Percentiles rank a stretch among this genome's conserved stretches.
phyloP scores from a whole-genome alignment of 1,140 invertebrate genomes.

The Samia ricini region DNA sequence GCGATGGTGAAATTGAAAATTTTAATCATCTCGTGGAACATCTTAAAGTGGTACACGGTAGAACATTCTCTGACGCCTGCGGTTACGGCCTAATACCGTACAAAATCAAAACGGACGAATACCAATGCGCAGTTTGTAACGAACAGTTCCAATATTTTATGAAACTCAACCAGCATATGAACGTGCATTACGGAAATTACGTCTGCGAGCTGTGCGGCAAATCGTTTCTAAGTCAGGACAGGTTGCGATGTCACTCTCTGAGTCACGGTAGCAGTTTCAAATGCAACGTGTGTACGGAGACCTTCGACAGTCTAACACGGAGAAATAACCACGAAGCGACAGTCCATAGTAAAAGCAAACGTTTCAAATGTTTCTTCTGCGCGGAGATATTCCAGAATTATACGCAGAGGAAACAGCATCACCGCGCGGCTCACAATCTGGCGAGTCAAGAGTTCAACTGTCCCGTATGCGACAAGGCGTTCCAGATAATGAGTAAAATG shows the following conservation, averaged over 20 bases:
- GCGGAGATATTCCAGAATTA: slow-evolving; percentile 54
- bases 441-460: slow-evolving; percentile 43
- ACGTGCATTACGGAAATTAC: slow-evolving; percentile 76
- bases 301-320: slow-evolving; percentile 49
- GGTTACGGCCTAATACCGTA: slow-evolving; percentile 60
- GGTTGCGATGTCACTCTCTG: slow-evolving; percentile 47
- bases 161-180: slow-evolving; percentile 72
- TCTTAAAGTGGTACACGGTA: slow-evolving; percentile 36
- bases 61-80: slow-evolving; percentile 36
- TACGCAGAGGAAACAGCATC: slow-evolving; percentile 48
- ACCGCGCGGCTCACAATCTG: slow-evolving; percentile 39
- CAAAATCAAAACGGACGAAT: slow-evolving; percentile 43
- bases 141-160: slow-evolving; percentile 67
- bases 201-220: slow-evolving; percentile 89
- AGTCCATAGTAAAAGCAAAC: slow-evolving; percentile 42
- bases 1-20: slow-evolving; percentile 28
- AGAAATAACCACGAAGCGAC: slow-evolving; percentile 46
- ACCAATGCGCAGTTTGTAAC: slow-evolving; percentile 60
- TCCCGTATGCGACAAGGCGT: slow-evolving; percentile 52
- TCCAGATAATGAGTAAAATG: slow-evolving; percentile 61
- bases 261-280: slow-evolving; percentile 45
- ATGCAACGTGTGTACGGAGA: slow-evolving; percentile 43
- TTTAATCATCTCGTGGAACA: slow-evolving; percentile 44
- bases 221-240: slow-evolving; percentile 76
- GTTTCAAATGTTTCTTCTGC: slow-evolving; percentile 56